A percentile compares a stretch with the other conserved stretches of the same genome.
These are phyloP conservation scores for Microtus obscurus DNA, from an alignment of 2,797 vertebrate genomes.

Conservation along the genomic window DNA sequence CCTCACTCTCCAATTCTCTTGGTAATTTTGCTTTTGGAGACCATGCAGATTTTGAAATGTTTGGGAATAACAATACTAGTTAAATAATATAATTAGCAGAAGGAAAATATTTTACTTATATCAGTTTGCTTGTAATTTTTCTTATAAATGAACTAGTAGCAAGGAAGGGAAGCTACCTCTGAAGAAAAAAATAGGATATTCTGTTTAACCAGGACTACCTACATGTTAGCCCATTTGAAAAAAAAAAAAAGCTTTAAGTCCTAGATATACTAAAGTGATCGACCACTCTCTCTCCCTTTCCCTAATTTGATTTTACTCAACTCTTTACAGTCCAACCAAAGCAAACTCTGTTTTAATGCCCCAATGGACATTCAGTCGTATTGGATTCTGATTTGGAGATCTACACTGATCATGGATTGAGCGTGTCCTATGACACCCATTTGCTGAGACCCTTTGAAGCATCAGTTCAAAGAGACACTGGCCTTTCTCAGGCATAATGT, in stretches of 20 bases:
- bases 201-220: not conserved
- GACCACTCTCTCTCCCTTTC: not conserved
- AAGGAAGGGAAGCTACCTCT: not conserved
- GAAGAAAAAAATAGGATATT: not conserved
- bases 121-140: conserved; percentile 19
- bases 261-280: not conserved
- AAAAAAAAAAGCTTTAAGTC: not conserved
- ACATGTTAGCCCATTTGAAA: not conserved
- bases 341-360: not conserved
- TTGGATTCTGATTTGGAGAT: conserved; percentile 7
- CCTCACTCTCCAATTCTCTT: not conserved
- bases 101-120: not conserved
- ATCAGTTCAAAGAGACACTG: conserved; percentile 74
- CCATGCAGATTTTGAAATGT: not conserved
- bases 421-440: not conserved
- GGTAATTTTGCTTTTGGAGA: not conserved
- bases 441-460: conserved; percentile 63
- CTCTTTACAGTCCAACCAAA: not conserved
- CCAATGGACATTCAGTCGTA: not conserved
- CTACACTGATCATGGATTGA: not conserved
- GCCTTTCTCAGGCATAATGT: conserved; percentile 21
- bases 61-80: not conserved
- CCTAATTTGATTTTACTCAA: not conserved
- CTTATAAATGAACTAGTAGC: not conserved
- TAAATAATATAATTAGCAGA: not conserved